Conservation (phyloP, 2,113 vertebrate genomes). For the Cephalopholis sonnerati region DNA sequence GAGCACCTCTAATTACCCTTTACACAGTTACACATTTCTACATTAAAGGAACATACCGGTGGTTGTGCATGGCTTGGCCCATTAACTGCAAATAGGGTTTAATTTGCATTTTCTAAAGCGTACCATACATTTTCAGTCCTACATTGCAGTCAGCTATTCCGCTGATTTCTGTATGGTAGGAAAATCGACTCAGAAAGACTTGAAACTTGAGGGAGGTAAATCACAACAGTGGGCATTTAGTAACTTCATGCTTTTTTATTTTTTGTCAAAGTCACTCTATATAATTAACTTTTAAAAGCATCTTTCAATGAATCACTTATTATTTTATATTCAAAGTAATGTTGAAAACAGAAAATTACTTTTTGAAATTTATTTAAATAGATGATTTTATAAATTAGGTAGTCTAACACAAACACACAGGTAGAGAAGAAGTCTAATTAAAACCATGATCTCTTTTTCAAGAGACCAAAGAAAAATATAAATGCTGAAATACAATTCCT, state of each 20-base stretch:
- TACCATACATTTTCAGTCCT: background rate
- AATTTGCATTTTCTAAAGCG: slow-evolving; percentile 27
- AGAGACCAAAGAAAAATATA: too few species aligned
- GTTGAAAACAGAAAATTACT: background rate
- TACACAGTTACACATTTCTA: slow-evolving; percentile 48
- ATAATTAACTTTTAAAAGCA: too few species aligned
- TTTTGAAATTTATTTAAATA: too few species aligned
- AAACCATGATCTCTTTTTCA: background rate
- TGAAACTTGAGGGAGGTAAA: background rate
- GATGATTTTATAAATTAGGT: background rate
- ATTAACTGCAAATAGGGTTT: slow-evolving; percentile 48
- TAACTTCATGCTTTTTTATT: background rate
- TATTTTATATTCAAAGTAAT: background rate
- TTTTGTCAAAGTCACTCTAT: background rate
- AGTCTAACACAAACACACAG: too few species aligned
- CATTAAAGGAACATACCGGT: slow-evolving; percentile 46
- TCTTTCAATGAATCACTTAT: too few species aligned
- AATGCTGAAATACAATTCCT: too few species aligned
- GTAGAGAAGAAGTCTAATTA: too few species aligned
- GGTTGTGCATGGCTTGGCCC: slow-evolving; percentile 38
- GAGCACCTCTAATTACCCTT: slow-evolving; percentile 63
- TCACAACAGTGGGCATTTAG: background rate
- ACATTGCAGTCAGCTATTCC: background rate
- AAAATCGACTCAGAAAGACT: background rate
- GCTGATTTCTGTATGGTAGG: background rate